Evolutionary conservation across 1,140 invertebrate species (phyloP).

Genomic region (Carcinoscorpius rotundicauda): DNA sequence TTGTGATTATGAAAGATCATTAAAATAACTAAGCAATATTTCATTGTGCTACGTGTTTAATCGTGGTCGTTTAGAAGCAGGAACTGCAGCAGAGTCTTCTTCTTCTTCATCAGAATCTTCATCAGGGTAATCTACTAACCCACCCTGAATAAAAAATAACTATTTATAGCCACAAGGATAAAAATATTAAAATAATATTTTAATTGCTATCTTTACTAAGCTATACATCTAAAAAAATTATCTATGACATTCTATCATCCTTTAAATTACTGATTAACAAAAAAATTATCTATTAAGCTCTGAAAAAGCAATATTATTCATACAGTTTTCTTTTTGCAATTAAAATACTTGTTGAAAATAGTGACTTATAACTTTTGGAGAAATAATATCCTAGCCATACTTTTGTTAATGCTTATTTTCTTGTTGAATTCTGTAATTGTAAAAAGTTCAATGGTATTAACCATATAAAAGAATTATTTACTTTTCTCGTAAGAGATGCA

Average conservation of each 20-base stretch:
- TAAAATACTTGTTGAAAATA: no score
- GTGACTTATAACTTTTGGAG: no score
- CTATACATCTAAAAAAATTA: no score
- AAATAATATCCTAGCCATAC: no score
- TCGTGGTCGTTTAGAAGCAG: slow-evolving; percentile 45
- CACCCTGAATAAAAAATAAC: slow-evolving; percentile 26
- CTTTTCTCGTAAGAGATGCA: slow-evolving; percentile 21
- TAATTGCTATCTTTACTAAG: not conserved
- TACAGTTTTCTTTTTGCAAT: no score
- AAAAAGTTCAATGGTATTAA: slow-evolving; percentile 13
- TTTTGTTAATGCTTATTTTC: slow-evolving; percentile 14
- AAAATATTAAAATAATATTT: slow-evolving; percentile 4
- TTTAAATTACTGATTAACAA: no score
- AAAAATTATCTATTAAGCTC: no score
- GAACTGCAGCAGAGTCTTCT: slow-evolving; percentile 37
- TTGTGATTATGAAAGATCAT: no score
- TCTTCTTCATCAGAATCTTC: slow-evolving; percentile 83
- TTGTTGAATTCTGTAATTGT: slow-evolving; percentile 20
- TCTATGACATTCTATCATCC: no score
- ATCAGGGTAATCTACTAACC: slow-evolving; percentile 89
- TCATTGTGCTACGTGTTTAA: slow-evolving; percentile 23
- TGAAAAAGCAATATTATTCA: no score
- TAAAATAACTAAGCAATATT: no score
- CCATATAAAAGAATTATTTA: slow-evolving; percentile 15
- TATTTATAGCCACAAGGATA: not conserved